Percentiles rank a stretch among this genome's conserved stretches.
Conservation (phyloP, 1,140 invertebrate genomes). For the Lepidurus arcticus region DNA sequence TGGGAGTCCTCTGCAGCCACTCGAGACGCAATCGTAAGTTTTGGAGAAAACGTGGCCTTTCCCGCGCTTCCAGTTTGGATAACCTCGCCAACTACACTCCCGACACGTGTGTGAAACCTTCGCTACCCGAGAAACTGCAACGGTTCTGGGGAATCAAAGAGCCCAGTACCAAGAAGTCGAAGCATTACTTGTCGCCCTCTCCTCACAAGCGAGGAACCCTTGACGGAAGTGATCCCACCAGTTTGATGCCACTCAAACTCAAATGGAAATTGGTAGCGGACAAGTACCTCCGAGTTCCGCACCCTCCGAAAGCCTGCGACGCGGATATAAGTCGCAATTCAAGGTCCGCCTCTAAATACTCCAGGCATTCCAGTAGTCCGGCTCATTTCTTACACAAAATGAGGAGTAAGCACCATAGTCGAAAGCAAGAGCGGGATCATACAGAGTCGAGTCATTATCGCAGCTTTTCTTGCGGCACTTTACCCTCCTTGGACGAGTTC, state of each 20-base stretch:
- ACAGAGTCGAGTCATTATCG: slow-evolving; percentile 62
- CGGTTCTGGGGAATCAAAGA: slow-evolving; percentile 28
- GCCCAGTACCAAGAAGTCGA: neutral
- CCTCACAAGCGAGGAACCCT: neutral
- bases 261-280: slow-evolving; percentile 30
- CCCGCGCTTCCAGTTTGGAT: neutral
- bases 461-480: slow-evolving; percentile 67
- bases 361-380: neutral
- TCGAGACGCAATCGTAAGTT: slow-evolving; percentile 11
- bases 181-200: neutral
- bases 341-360: neutral
- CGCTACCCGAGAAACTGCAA: neutral
- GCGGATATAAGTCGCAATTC: neutral
- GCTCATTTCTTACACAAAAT: neutral
- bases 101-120: neutral
- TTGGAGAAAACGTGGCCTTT: neutral
- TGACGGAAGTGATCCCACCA: neutral
- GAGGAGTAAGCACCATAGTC: neutral
- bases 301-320: neutral
- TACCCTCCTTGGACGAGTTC: slow-evolving; percentile 65
- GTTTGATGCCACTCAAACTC: neutral
- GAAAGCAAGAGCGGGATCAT: neutral
- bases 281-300: slow-evolving; percentile 31
- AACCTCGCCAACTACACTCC: neutral
- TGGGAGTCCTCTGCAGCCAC: slow-evolving; percentile 20